Evolutionary conservation across 2,888 invertebrate species (phyloP).

Genomic region (Hirudinaria manillensis): DNA sequence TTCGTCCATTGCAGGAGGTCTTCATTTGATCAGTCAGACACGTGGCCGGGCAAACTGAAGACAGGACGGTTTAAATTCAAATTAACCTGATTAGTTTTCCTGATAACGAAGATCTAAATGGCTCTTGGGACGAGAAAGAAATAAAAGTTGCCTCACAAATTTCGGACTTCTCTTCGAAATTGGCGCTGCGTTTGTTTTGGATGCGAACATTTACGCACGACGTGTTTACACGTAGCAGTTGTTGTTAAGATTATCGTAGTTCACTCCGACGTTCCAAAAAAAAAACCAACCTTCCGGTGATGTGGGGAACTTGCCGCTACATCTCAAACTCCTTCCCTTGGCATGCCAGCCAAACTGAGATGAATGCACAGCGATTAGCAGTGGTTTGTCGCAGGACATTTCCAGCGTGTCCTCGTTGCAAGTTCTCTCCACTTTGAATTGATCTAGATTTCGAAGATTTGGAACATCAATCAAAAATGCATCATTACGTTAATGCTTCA

Average conservation of each 20-base stretch:
- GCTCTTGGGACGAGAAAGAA: too few relatives aligned
- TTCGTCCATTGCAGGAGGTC: conserved; percentile 8
- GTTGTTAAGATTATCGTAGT: background rate
- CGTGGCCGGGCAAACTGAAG: background rate
- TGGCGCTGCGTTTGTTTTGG: too few relatives aligned
- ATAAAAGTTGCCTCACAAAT: too few relatives aligned
- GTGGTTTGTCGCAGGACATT: conserved; percentile 9
- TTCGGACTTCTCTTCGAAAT: too few relatives aligned
- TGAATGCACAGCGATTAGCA: conserved; percentile 16
- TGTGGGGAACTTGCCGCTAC: background rate
- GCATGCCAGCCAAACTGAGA: conserved; percentile 6
- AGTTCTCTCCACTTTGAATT: conserved; percentile 2
- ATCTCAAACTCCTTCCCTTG: conserved; percentile 1
- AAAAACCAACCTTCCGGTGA: background rate
- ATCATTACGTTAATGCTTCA: background rate
- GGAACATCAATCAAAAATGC: background rate
- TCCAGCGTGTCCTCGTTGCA: conserved; percentile 2
- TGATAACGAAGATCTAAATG: too few relatives aligned
- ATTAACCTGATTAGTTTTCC: too few relatives aligned
- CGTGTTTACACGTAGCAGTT: background rate
- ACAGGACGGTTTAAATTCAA: too few relatives aligned
- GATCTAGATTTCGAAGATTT: conserved; percentile 3
- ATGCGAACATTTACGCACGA: too few relatives aligned
- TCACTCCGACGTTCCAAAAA: background rate
- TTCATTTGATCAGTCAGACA: background rate